These are phyloP conservation scores for Pammene aurita DNA, from an alignment of 2,888 invertebrate genomes.

Conservation along the genomic window DNA sequence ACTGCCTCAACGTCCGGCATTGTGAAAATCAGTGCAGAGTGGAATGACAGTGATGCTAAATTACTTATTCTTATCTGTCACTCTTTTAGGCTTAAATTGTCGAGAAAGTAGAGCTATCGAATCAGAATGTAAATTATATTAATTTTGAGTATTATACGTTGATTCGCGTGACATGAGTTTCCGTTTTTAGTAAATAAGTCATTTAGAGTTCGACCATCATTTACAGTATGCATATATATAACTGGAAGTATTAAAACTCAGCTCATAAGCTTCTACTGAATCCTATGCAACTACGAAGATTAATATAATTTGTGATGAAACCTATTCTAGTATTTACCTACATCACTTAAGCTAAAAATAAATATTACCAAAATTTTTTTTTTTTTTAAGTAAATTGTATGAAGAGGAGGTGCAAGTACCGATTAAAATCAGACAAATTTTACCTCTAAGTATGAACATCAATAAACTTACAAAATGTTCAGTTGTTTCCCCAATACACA, in stretches of 20 bases:
- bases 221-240: neutral
- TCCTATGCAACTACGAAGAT: too few relatives aligned
- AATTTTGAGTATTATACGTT: slow-evolving; percentile 18
- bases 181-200: slow-evolving; percentile 5
- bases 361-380: too few relatives aligned
- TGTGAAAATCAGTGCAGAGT: slow-evolving; percentile 34
- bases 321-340: too few relatives aligned
- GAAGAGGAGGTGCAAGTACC: slow-evolving; percentile 5
- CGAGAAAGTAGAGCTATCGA: slow-evolving; percentile 37
- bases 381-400: neutral
- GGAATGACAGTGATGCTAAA: slow-evolving; percentile 36
- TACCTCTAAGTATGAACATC: slow-evolving; percentile 15
- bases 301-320: too few relatives aligned
- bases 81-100: slow-evolving; percentile 31
- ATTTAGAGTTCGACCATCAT: neutral
- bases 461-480: slow-evolving; percentile 30
- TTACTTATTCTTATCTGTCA: slow-evolving; percentile 35
- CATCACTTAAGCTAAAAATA: neutral
- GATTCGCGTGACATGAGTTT: slow-evolving; percentile 2
- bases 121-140: slow-evolving; percentile 18
- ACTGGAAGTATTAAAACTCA: neutral
- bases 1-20: slow-evolving; percentile 31
- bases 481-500: slow-evolving; percentile 44
- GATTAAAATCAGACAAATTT: slow-evolving; percentile 13
- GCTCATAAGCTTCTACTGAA: neutral